A percentile compares a stretch with the other conserved stretches of the same genome.
Conservation (phyloP, 2,888 invertebrate species). For the Amitus sp. region DNA sequence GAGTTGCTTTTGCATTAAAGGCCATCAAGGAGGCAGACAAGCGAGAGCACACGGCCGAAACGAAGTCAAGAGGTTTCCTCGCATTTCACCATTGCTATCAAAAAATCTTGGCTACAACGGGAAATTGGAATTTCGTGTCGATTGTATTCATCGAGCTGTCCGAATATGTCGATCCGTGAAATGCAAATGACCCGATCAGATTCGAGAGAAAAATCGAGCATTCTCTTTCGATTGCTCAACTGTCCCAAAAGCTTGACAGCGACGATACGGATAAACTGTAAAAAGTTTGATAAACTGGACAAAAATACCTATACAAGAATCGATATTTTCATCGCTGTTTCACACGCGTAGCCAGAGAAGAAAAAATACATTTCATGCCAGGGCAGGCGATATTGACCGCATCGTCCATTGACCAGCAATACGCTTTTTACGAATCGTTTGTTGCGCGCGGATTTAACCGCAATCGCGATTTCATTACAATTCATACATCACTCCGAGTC, state of each 20-base stretch:
- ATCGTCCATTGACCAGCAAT: background rate
- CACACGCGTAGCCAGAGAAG: too few species aligned
- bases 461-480: background rate
- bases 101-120: conserved; percentile 13
- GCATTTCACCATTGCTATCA: conserved; percentile 3
- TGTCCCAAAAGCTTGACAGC: too few species aligned
- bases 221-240: too few species aligned
- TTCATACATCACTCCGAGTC: background rate
- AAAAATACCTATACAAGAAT: too few species aligned
- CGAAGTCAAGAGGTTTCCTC: conserved; percentile 7
- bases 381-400: background rate
- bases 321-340: too few species aligned
- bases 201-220: conserved; percentile 10
- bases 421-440: conserved; percentile 1
- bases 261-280: too few species aligned
- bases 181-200: conserved; percentile 41
- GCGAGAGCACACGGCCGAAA: background rate
- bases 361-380: background rate
- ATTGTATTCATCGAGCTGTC: conserved; percentile 42
- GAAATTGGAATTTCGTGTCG: conserved; percentile 41
- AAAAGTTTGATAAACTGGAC: too few species aligned
- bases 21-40: background rate
- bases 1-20: background rate
- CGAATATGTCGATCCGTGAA: conserved; percentile 43
- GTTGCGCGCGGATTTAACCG: background rate